Evolutionary conservation across 2,888 invertebrate genomes (phyloP).

Genomic region (Linnaemya tessellans): DNA sequence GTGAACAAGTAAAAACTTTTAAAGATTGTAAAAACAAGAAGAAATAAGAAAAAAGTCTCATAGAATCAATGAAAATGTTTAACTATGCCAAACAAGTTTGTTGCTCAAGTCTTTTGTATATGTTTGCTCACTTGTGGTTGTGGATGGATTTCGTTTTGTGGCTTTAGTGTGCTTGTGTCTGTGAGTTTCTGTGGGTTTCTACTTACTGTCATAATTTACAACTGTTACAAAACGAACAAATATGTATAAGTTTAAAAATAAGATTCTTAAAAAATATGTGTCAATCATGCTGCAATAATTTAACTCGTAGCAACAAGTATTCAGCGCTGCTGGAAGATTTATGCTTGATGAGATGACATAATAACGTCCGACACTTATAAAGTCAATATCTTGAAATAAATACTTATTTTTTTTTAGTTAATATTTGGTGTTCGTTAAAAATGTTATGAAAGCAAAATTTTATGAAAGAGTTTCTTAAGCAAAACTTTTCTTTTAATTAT

Average conservation of each 20-base stretch:
- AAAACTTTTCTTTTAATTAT: not conserved
- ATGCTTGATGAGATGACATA: conserved; percentile 48
- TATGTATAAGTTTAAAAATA: conserved; percentile 25
- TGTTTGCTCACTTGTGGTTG: not conserved
- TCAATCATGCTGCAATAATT: conserved; percentile 54
- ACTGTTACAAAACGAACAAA: conserved; percentile 15
- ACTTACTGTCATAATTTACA: conserved; percentile 45
- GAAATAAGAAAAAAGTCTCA: conserved; percentile 38
- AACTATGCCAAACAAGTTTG: conserved; percentile 64
- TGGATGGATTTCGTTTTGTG: conserved; percentile 25
- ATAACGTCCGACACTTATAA: conserved; percentile 26
- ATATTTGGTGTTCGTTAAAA: not conserved
- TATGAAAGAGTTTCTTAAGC: not conserved
- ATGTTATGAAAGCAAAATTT: not conserved
- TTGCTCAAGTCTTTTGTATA: conserved; percentile 71
- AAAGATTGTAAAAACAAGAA: conserved; percentile 37
- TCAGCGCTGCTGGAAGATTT: conserved; percentile 21
- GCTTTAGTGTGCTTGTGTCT: conserved; percentile 8
- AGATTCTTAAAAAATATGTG: conserved; percentile 48
- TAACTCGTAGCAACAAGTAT: conserved; percentile 28
- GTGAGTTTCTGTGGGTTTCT: conserved; percentile 20
- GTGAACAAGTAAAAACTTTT: conserved; percentile 13
- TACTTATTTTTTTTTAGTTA: not conserved
- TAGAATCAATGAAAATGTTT: conserved; percentile 39
- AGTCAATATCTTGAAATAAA: not conserved